A percentile compares a stretch with the other conserved stretches of the same genome.
phyloP scores from a whole-genome alignment of 2,113 vertebrate species.

The Neodontobutis hainanensis region DNA sequence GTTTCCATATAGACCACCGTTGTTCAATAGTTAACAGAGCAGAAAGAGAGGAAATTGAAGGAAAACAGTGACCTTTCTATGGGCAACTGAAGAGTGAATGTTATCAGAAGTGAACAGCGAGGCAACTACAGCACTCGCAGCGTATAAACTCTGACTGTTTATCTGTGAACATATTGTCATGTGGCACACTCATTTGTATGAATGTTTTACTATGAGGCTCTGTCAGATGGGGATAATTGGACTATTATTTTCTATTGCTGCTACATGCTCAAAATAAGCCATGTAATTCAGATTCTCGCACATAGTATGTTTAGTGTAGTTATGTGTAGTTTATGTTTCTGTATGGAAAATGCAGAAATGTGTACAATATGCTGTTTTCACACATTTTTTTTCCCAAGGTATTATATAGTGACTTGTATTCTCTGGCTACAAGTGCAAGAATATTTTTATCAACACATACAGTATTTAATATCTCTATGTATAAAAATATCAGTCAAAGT shows the following conservation, averaged over 20 bases:
- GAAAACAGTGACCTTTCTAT: constrained; percentile 46
- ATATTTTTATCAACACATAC: too few relatives aligned
- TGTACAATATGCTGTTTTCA: too few relatives aligned
- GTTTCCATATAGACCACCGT: constrained; percentile 30
- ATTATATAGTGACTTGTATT: too few relatives aligned
- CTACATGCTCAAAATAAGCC: background rate
- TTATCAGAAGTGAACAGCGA: constrained; percentile 57
- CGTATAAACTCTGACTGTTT: background rate
- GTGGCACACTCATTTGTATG: background rate
- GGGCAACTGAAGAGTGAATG: constrained; percentile 53
- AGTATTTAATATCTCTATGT: too few relatives aligned
- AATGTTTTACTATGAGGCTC: background rate
- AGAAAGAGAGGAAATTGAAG: constrained; percentile 2
- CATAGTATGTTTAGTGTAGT: too few relatives aligned
- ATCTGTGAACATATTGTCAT: constrained; percentile 16
- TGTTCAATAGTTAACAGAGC: constrained; percentile 38
- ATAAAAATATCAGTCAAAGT: too few relatives aligned
- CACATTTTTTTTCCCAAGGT: too few relatives aligned
- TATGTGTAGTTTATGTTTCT: too few relatives aligned
- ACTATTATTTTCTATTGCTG: background rate
- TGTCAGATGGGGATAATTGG: constrained; percentile 25
- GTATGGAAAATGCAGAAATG: too few relatives aligned
- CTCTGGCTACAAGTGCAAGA: too few relatives aligned
- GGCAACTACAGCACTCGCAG: constrained; percentile 20
- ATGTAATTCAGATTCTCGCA: too few relatives aligned